These are phyloP conservation scores for Nomada flava DNA, from an alignment of 2,888 invertebrate genomes.

Conservation along the genomic window DNA sequence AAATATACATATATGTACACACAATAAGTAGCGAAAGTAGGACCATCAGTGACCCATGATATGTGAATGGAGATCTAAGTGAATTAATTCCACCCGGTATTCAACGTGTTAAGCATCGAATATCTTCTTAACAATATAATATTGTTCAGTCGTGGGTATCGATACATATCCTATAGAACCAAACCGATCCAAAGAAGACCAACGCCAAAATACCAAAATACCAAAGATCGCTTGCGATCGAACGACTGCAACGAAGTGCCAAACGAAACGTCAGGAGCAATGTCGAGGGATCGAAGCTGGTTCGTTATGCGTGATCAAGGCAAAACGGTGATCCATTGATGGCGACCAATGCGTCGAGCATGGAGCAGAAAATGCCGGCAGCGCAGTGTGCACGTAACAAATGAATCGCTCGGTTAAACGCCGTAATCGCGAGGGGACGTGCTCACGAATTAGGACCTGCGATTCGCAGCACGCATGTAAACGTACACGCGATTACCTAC, in stretches of 20 bases:
- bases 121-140: too few relatives aligned
- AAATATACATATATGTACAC: too few relatives aligned
- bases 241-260: background rate
- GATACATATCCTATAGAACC: background rate
- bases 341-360: constrained; percentile 4
- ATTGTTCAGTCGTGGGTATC: too few relatives aligned
- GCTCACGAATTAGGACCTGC: constrained; percentile 69
- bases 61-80: too few relatives aligned
- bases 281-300: background rate
- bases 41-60: too few relatives aligned
- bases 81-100: too few relatives aligned
- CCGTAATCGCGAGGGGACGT: constrained; percentile 73
- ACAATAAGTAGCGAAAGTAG: too few relatives aligned
- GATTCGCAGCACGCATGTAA: constrained; percentile 65
- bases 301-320: constrained; percentile 19
- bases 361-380: constrained; percentile 37
- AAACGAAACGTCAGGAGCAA: background rate
- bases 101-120: too few relatives aligned
- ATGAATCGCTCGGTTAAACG: constrained; percentile 75
- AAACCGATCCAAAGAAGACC: background rate
- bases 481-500: constrained; percentile 69
- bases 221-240: background rate
- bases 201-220: background rate
- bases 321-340: constrained; percentile 33
- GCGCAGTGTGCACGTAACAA: constrained; percentile 67